phyloP scores from a whole-genome alignment of 2,888 invertebrate species.

The Eudemis profundana region DNA sequence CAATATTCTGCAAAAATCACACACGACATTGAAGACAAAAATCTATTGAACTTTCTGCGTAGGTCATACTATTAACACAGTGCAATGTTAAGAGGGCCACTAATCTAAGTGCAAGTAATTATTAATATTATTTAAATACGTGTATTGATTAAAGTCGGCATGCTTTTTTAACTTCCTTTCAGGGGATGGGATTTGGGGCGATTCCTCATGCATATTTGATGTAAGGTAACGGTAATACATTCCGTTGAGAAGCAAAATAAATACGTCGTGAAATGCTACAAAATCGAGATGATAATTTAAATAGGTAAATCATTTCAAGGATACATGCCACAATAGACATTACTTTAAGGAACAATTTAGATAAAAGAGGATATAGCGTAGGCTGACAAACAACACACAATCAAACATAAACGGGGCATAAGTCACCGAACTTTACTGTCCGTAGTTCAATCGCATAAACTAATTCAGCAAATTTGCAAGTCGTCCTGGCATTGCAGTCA shows the following conservation, averaged over 20 bases:
- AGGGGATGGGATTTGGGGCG: neutral
- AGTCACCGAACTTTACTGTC: conserved; percentile 23
- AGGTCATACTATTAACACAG: neutral
- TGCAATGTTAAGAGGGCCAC: neutral
- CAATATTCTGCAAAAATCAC: no score
- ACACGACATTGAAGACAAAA: no score
- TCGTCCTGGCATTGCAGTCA: conserved; percentile 24
- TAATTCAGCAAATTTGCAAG: conserved; percentile 32
- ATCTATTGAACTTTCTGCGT: neutral
- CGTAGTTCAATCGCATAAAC: conserved; percentile 23
- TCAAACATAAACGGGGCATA: conserved; percentile 30
- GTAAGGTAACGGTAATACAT: neutral
- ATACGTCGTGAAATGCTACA: neutral
- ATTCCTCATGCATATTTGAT: conserved; percentile 6
- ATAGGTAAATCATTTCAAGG: neutral
- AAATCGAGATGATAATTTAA: neutral
- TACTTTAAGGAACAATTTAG: conserved; percentile 9
- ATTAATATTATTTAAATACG: neutral
- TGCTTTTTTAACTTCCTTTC: neutral
- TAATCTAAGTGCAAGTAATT: conserved; percentile 3
- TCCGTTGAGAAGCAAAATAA: neutral
- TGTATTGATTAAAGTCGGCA: neutral
- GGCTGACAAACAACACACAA: conserved; percentile 49
- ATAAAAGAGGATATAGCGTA: conserved; percentile 23
- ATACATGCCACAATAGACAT: conserved; percentile 17